Conservation (phyloP, 2,888 invertebrate species). For the Phymatocera aterrima region DNA sequence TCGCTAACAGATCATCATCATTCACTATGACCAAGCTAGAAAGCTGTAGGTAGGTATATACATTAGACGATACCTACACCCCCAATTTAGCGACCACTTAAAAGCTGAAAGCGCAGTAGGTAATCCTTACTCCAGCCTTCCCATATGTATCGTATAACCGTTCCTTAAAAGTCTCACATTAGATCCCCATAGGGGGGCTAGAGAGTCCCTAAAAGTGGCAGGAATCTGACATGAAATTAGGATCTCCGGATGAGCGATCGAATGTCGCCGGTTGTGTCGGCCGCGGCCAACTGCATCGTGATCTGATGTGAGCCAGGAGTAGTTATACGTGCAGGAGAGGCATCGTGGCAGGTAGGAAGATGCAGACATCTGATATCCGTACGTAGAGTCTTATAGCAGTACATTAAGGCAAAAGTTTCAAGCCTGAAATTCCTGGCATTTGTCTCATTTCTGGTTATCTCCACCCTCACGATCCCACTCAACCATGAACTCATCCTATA, state of each 20-base stretch:
- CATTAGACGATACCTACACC: conserved; percentile 1
- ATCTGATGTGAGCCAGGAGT: background rate
- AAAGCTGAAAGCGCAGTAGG: conserved; percentile 26
- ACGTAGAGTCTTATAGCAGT: conserved; percentile 7
- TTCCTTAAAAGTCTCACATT: conserved; percentile 4
- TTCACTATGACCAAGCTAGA: background rate
- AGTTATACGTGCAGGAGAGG: background rate
- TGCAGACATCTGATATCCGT: conserved; percentile 36
- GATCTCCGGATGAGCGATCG: conserved; percentile 44
- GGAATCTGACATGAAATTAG: conserved; percentile 39
- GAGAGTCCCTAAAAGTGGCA: conserved; percentile 38
- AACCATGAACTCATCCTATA: conserved; percentile 1
- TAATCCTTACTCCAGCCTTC: conserved; percentile 20
- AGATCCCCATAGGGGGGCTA: conserved; percentile 19
- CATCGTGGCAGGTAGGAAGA: conserved; percentile 21
- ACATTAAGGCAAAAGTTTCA: conserved; percentile 34
- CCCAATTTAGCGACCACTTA: conserved; percentile 35
- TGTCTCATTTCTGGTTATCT: conserved; percentile 30
- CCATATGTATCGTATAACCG: conserved; percentile 41
- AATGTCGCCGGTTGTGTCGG: conserved; percentile 26
- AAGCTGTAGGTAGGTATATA: background rate
- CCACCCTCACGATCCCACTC: conserved; percentile 16
- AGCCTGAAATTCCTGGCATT: conserved; percentile 16
- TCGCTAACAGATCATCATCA: background rate
- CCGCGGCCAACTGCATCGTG: background rate